Evolutionary conservation across 2,113 vertebrate species (phyloP).

Genomic region (Catharus bicknelli): DNA sequence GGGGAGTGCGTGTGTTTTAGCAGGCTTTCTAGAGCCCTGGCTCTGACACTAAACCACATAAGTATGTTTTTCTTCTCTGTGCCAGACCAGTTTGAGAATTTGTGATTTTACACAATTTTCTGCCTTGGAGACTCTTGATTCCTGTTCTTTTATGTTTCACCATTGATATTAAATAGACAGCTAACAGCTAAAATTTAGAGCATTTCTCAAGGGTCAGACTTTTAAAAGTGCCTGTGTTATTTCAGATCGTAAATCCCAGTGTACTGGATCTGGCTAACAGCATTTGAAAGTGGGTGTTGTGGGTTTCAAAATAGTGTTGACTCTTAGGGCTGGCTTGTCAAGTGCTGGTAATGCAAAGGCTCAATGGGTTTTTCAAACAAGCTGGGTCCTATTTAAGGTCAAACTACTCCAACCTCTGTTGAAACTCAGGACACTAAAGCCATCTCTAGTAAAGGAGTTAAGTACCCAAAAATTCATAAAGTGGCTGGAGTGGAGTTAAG

Average conservation of each 20-base stretch:
- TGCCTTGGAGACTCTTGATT: constrained; percentile 2
- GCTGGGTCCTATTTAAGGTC: not conserved
- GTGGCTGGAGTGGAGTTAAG: not conserved
- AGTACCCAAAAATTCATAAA: not conserved
- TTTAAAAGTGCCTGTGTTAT: not conserved
- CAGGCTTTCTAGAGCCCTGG: not conserved
- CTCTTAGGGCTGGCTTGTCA: not conserved
- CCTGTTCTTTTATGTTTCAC: constrained; percentile 22
- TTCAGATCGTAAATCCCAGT: not conserved
- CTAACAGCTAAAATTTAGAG: constrained; percentile 12
- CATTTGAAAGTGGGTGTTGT: not conserved
- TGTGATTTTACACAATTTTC: constrained; percentile 33
- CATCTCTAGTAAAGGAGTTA: not conserved
- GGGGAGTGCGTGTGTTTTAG: fast-evolving
- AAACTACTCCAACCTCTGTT: not conserved
- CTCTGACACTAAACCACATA: constrained; percentile 17
- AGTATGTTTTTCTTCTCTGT: constrained; percentile 11
- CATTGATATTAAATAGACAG: constrained; percentile 1
- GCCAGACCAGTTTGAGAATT: constrained; percentile 40
- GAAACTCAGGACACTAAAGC: not conserved
- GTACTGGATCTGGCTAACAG: not conserved
- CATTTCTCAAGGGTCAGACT: constrained; percentile 1
- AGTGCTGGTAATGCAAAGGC: not conserved
- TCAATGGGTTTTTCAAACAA: not conserved
- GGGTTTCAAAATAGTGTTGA: not conserved